Base-by-base conservation (phyloP, 2,797 vertebrate genomes). In the Epinephelus awoara region DNA sequence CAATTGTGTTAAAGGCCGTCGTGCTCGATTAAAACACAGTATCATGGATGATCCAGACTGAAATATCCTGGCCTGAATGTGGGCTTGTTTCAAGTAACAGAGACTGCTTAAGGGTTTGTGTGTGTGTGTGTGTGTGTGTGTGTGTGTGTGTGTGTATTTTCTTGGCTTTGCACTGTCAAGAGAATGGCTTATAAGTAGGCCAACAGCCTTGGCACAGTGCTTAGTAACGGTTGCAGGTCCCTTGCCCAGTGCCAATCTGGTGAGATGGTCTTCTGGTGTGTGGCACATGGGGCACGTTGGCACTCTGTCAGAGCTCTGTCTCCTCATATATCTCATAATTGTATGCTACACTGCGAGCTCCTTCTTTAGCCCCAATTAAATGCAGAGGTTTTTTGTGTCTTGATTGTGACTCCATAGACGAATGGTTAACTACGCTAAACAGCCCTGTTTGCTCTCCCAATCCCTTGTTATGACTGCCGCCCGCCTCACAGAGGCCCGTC, bases 391-490 rank as follows among this genome's bases (percentile, higher is more conserved):
- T 42, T 89, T 69, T 67, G 46, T 71, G 75, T 77, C 80, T 88
- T 72, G 85, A 88, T 87, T 80, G 85, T 76, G 83, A 86, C 82
- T 86, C 62, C 59, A 66, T 40, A 79, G 84, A 79, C 55, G 6
- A 80, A 82, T 55, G 58, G 80, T 67, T 67, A 75, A 84, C 77
- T 67, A 56, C 7, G 54, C 71, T 69, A 85, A 89, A 80, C 80
- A 85, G 59, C 71, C 82, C 19, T 91, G 91, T 94, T 88, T 91
- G 87, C 85, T 81, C 82, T 85, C 79, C 49, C 81, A 85, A 88
- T 93, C 90, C 89, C 88, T 91, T 94, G 91, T 88, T 94, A 84
- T 92, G 90, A 88, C 86, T 92, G 88, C 87, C 56, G 70, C 80
- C 84, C 47, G 87, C 71, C 81, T 88, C 63, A 52, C 62, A 34